Conservation (phyloP, 2,797 vertebrate genomes). For the Acanthiza pusilla region DNA sequence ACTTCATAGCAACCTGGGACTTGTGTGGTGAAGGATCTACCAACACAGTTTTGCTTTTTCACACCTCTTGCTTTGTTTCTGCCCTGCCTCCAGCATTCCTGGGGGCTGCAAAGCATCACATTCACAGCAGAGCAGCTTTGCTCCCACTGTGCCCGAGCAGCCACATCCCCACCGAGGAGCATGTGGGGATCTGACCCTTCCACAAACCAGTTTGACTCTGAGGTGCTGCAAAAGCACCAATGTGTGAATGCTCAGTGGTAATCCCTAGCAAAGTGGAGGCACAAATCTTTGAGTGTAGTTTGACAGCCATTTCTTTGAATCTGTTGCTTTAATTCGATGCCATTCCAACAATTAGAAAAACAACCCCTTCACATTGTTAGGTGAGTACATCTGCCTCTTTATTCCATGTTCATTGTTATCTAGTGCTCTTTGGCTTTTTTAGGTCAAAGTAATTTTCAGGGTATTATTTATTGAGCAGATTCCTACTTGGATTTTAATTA, state of each 20-base stretch:
- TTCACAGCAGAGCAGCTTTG: not conserved
- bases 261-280: not conserved
- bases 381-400: not conserved
- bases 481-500: not conserved
- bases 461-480: not conserved
- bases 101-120: not conserved
- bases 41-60: not conserved
- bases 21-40: not conserved
- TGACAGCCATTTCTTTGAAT: not conserved
- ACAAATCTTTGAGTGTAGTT: not conserved
- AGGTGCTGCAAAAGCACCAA: not conserved
- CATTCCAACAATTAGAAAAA: not conserved
- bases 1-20: not conserved
- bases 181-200: not conserved
- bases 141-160: not conserved
- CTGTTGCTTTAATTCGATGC: not conserved
- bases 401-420: not conserved
- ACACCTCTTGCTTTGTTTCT: not conserved
- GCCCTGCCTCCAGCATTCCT: not conserved
- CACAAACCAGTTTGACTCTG: not conserved
- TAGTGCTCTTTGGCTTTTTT: not conserved
- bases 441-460: not conserved
- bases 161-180: accelerated
- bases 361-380: not conserved
- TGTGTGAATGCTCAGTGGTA: not conserved